Conservation (phyloP, 2,797 vertebrate genomes). For the Toxotes lorentzi region DNA sequence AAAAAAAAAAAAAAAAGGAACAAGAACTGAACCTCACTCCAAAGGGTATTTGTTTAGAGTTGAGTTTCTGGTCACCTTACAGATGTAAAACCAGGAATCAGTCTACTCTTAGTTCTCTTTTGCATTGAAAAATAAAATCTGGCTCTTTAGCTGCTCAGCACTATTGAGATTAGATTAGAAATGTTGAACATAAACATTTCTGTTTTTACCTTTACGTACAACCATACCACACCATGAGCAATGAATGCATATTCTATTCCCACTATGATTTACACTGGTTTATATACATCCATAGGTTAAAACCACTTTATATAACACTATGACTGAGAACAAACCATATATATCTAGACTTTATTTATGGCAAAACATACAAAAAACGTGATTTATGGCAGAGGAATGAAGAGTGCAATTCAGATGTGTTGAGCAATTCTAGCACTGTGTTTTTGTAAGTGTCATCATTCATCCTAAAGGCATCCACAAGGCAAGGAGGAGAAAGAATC, state of each 20-base stretch:
- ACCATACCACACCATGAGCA: background rate
- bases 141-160: background rate
- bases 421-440: slow-evolving; percentile 1
- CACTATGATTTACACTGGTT: background rate
- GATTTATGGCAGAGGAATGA: slow-evolving; percentile 13
- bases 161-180: background rate
- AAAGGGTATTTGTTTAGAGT: background rate
- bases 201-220: background rate
- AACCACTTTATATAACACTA: background rate
- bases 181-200: background rate
- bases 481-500: background rate
- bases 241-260: background rate
- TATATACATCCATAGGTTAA: background rate
- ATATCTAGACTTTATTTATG: background rate
- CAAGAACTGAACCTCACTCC: background rate
- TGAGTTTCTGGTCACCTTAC: background rate
- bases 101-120: too few relatives aligned
- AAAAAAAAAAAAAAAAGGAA: too few relatives aligned
- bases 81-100: background rate
- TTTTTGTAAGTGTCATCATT: slow-evolving; percentile 12
- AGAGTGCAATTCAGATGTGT: background rate
- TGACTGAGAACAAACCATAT: background rate
- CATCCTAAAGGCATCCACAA: background rate
- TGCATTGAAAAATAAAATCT: too few relatives aligned
- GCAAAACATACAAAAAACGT: background rate